These are phyloP conservation scores for Mus spicilegus DNA, from an alignment of 2,113 vertebrate species.

Conservation along the genomic window DNA sequence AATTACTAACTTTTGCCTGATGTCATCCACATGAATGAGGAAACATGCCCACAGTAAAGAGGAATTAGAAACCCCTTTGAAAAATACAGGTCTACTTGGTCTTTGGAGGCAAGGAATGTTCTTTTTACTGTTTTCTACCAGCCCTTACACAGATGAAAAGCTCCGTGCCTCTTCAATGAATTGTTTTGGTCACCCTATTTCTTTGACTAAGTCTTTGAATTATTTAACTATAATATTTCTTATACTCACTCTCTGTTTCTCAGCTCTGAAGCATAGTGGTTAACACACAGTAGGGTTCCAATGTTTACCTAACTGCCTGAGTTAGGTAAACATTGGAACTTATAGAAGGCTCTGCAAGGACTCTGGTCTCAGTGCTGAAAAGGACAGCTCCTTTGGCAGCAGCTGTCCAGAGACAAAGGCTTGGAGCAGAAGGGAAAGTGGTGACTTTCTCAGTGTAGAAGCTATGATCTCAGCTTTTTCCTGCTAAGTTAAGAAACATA, in stretches of 20 bases:
- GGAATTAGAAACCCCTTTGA: conserved; percentile 18
- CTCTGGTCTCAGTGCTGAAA: conserved; percentile 78
- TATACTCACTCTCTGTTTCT: not conserved
- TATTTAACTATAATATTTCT: conserved; percentile 30
- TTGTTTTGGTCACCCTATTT: conserved; percentile 30
- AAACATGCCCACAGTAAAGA: conserved; percentile 27
- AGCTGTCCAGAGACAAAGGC: not conserved
- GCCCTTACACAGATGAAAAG: conserved; percentile 43
- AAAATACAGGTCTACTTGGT: not conserved
- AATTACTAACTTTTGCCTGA: conserved; percentile 63
- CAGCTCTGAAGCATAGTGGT: not conserved
- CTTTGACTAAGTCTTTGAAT: conserved; percentile 21
- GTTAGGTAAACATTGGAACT: no score
- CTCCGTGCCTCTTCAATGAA: not conserved
- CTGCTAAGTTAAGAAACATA: conserved; percentile 24
- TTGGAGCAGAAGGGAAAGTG: not conserved
- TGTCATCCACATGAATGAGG: conserved; percentile 49
- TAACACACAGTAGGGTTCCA: conserved; percentile 52
- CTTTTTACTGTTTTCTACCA: not conserved
- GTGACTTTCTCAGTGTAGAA: not conserved
- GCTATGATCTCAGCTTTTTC: not conserved
- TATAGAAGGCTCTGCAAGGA: not conserved
- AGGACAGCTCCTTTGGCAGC: conserved; percentile 78
- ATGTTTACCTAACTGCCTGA: not conserved
- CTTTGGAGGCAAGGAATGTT: not conserved